Conservation (phyloP, 2,888 invertebrate genomes). For the Elmis aenea region DNA sequence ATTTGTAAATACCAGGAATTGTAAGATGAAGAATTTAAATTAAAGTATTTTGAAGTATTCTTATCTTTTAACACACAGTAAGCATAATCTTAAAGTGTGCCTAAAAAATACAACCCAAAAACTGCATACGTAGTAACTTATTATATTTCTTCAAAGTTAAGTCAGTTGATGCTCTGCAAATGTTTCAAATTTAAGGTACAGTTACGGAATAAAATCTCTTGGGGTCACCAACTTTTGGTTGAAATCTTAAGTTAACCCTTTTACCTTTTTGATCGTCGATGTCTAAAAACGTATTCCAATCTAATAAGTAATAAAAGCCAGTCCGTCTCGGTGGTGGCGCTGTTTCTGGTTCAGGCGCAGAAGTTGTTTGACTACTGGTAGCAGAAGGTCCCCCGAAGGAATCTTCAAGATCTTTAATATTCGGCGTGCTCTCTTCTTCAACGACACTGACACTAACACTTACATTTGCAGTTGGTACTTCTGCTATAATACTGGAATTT, state of each 20-base stretch:
- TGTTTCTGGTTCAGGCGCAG: conserved; percentile 52
- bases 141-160: too few relatives aligned
- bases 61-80: too few relatives aligned
- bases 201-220: conserved; percentile 70
- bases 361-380: conserved; percentile 48
- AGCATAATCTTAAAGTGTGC: too few relatives aligned
- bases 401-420: conserved; percentile 64
- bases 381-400: conserved; percentile 67
- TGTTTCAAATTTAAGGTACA: conserved; percentile 68
- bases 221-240: conserved; percentile 76
- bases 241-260: conserved; percentile 73
- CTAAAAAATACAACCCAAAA: too few relatives aligned
- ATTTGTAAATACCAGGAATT: too few relatives aligned
- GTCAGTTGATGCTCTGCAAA: too few relatives aligned
- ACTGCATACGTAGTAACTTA: too few relatives aligned
- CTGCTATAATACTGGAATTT: conserved; percentile 27
- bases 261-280: conserved; percentile 68
- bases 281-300: conserved; percentile 83
- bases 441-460: conserved; percentile 28
- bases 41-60: too few relatives aligned
- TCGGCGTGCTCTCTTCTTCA: conserved; percentile 45
- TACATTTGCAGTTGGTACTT: conserved; percentile 10
- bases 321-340: conserved; percentile 56
- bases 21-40: too few relatives aligned
- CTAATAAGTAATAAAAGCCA: conserved; percentile 79